Evolutionary conservation across 2,797 vertebrate species (phyloP).

Genomic region (Otolemur crassicaudatus): DNA sequence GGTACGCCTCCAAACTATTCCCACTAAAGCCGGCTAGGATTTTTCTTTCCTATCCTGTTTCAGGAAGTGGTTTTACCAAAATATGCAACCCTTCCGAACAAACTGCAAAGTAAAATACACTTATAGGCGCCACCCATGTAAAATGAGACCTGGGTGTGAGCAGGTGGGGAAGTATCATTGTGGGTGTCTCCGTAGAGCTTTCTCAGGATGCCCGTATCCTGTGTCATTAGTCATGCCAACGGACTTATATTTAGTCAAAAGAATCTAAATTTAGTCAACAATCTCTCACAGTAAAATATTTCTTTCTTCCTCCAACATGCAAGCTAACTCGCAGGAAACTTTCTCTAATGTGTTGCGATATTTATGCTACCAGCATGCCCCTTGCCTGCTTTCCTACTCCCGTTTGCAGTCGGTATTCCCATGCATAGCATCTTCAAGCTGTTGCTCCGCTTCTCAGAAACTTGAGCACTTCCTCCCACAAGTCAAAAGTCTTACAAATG

Average conservation of each 20-base stretch:
- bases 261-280: constrained; percentile 67
- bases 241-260: constrained; percentile 69
- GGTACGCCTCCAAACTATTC: not conserved
- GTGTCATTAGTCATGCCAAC: constrained; percentile 55
- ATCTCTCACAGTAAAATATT: constrained; percentile 64
- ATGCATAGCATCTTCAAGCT: constrained; percentile 21
- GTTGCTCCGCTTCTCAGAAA: constrained; percentile 15
- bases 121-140: constrained; percentile 11
- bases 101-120: constrained; percentile 60
- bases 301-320: constrained; percentile 63
- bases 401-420: not conserved
- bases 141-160: constrained; percentile 56
- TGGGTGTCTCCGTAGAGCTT: constrained; percentile 15
- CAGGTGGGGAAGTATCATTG: constrained; percentile 41
- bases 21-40: constrained; percentile 41
- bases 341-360: constrained; percentile 65
- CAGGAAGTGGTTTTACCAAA: constrained; percentile 71
- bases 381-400: constrained; percentile 28
- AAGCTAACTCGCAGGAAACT: constrained; percentile 60
- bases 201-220: constrained; percentile 65
- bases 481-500: constrained; percentile 38
- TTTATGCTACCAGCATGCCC: constrained; percentile 52
- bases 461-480: constrained; percentile 15
- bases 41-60: constrained; percentile 59
- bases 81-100: constrained; percentile 15